phyloP scores from a whole-genome alignment of 2,113 vertebrate genomes.

The Oreotragus oreotragus region DNA sequence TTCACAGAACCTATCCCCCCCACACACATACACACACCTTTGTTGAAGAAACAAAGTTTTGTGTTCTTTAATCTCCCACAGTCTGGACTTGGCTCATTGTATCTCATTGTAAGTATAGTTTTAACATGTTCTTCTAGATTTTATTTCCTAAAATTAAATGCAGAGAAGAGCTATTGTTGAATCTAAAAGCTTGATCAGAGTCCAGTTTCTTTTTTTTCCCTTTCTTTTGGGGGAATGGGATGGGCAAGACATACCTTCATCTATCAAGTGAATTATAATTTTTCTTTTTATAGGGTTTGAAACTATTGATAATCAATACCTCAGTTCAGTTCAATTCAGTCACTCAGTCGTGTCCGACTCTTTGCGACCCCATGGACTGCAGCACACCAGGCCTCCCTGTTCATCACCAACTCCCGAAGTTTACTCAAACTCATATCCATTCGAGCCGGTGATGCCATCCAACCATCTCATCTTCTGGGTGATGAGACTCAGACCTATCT shows the following conservation, averaged over 20 bases:
- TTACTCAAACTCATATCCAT: neutral
- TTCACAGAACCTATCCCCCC: neutral
- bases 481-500: no score
- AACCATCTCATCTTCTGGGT: neutral
- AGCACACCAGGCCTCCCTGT: neutral
- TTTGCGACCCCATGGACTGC: neutral
- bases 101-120: neutral
- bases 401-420: neutral
- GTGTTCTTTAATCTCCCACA: neutral
- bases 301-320: neutral
- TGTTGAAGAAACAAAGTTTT: neutral
- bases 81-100: neutral
- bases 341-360: neutral
- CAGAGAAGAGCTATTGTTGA: neutral
- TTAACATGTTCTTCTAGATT: neutral
- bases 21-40: neutral
- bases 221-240: neutral
- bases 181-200: neutral
- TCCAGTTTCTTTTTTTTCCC: neutral
- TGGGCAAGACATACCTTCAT: neutral
- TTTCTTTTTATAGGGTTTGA: neutral
- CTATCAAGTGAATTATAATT: neutral
- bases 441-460: neutral
- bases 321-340: neutral
- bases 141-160: neutral